Evolutionary conservation across 2,888 invertebrate species (phyloP).

Genomic region (Brachypalpus laphriformis): DNA sequence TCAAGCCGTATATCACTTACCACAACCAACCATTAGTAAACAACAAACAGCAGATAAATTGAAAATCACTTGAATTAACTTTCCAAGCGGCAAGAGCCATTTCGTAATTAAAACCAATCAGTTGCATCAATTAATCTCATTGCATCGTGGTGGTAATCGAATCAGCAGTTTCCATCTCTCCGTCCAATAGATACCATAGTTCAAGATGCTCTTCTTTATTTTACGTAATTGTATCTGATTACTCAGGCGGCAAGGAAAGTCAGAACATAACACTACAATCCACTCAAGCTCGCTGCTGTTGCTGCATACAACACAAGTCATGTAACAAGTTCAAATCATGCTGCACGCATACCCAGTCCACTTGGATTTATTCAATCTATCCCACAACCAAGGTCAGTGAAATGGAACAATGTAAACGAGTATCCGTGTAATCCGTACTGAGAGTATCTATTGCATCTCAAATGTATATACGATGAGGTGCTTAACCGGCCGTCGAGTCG

Average conservation of each 20-base stretch:
- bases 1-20: conserved; percentile 10
- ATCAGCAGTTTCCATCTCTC: conserved; percentile 27
- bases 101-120: conserved; percentile 70
- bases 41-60: conserved; percentile 17
- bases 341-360: conserved; percentile 42
- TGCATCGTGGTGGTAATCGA: conserved; percentile 6
- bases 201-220: conserved; percentile 63
- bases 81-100: conserved; percentile 35
- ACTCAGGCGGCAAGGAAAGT: conserved; percentile 56
- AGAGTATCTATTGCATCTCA: conserved; percentile 52
- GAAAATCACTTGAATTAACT: conserved; percentile 42
- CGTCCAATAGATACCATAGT: conserved; percentile 5
- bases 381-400: conserved; percentile 64
- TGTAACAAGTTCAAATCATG: conserved; percentile 67
- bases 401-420: conserved; percentile 71
- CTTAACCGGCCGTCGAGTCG: conserved; percentile 17
- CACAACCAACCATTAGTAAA: conserved; percentile 16
- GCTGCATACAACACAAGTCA: conserved; percentile 44
- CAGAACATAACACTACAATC: conserved; percentile 47
- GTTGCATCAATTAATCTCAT: conserved; percentile 59
- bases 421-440: conserved; percentile 48
- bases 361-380: conserved; percentile 19
- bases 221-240: conserved; percentile 68
- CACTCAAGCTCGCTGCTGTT: conserved; percentile 28
- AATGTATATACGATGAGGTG: conserved; percentile 21